These are phyloP conservation scores for Phortica variegata DNA, from an alignment of 1,140 invertebrate genomes.

Conservation along the genomic window DNA sequence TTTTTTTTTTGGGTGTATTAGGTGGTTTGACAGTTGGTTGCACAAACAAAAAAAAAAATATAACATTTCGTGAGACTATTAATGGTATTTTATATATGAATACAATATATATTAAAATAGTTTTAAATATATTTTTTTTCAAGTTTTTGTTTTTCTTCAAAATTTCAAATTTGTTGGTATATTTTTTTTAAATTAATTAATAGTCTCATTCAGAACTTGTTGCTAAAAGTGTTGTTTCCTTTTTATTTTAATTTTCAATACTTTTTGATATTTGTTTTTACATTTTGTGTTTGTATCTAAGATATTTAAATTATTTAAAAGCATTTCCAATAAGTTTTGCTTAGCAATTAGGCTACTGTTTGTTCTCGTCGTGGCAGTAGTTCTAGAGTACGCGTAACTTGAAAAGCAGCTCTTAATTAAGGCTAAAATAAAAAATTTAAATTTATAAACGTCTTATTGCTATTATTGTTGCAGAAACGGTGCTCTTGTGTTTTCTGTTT, in stretches of 20 bases:
- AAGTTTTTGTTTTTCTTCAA: constrained; percentile 2
- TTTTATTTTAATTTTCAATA: neutral
- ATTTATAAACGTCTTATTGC: neutral
- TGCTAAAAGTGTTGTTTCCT: constrained; percentile 48
- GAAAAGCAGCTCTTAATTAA: no score
- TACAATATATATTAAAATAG: neutral
- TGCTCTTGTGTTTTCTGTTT: constrained; percentile 50
- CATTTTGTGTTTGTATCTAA: constrained; percentile 26
- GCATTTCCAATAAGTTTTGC: constrained; percentile 20
- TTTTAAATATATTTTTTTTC: constrained; percentile 6
- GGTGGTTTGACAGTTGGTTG: constrained; percentile 7
- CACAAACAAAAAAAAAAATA: constrained; percentile 51
- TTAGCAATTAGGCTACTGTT: constrained; percentile 44
- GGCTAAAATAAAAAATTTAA: neutral
- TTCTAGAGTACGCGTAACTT: no score
- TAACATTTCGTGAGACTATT: constrained; percentile 55
- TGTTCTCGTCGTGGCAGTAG: constrained; percentile 55
- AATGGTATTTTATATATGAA: constrained; percentile 29
- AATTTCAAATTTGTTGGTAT: constrained; percentile 6
- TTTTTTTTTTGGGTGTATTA: constrained; percentile 4
- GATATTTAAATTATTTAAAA: constrained; percentile 26
- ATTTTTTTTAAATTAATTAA: constrained; percentile 33
- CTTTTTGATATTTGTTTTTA: constrained; percentile 31
- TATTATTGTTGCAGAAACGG: constrained; percentile 30
- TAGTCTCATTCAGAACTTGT: constrained; percentile 57